Base-by-base conservation (phyloP, 2,797 vertebrate species). In the Gephyroberyx darwinii region DNA sequence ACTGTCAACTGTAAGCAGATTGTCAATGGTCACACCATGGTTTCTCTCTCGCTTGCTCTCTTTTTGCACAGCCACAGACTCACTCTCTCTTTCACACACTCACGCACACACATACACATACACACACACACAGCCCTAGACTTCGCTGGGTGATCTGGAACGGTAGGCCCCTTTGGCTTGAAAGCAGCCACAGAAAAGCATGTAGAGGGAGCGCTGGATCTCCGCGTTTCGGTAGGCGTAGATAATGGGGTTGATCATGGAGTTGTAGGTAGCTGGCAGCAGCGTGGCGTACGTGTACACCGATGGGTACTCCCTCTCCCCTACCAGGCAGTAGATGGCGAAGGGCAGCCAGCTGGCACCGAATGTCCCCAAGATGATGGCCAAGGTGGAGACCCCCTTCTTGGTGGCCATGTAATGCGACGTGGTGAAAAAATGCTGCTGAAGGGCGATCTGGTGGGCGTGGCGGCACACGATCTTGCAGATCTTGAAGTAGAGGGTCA, bases 171-270 rank as follows among this genome's bases (percentile, higher is more conserved):
- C 93, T 80, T 95, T 95, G 86, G 94, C 85, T 71, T 96, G 96
- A 93, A 96, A 97, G 91, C 96, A 99, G 82, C 96, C 96, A 57
- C 98, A 99, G 82, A 98, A 93, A 4, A 99, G 93, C 86, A 97
- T 93, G 90, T 95, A 97, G 78, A 98, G 93, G 77, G 96, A 96
- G 77, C 96, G 95, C 91, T 98, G 98, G 77, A 99, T 98, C 87
- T 99, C 97, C 61, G 97, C 86, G 81, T 98, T 99, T 72, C 97
- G 95, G 91, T 96, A 99, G 89, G 98, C 98, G 30, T 99, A 99
- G 84, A 99, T 99, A 84, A 99, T 97, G 67, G 98, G 98, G 78
- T 99, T 99, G 93, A 99, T 98, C 97, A 99, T 98, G 76, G 98
- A 99, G 93, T 99, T 99, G 91, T 98, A 99, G 60, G 98, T 99